A percentile compares a stretch with the other conserved stretches of the same genome.
These are phyloP conservation scores for Chouioia cunea DNA, from an alignment of 2,888 invertebrate species.

Conservation along the genomic window DNA sequence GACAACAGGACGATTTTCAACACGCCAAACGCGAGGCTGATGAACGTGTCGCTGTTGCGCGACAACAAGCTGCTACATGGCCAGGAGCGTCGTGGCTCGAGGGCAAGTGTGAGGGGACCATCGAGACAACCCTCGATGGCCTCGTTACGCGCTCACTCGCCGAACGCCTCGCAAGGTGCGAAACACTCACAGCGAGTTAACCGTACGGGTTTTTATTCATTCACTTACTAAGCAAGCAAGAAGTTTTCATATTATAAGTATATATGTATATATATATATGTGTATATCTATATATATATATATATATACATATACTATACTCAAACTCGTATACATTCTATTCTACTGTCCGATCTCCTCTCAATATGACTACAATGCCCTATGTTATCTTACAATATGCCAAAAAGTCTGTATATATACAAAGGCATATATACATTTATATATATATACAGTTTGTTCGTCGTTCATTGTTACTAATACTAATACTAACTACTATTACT, in stretches of 20 bases:
- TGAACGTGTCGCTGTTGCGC: conserved; percentile 88
- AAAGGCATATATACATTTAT: conserved; percentile 15
- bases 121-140: conserved; percentile 89
- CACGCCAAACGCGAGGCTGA: conserved; percentile 92
- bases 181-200: conserved; percentile 66
- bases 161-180: conserved; percentile 77
- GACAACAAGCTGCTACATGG: conserved; percentile 85
- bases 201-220: conserved; percentile 65
- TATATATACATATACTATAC: conserved; percentile 6
- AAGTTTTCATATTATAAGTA: conserved; percentile 45
- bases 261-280: conserved; percentile 10
- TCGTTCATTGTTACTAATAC: background rate
- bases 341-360: too few species aligned
- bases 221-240: conserved; percentile 65
- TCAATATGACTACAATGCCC: background rate
- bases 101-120: conserved; percentile 83
- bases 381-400: too few species aligned
- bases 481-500: background rate
- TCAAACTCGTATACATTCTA: background rate
- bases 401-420: conserved; percentile 4
- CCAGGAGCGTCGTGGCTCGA: conserved; percentile 83
- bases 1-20: conserved; percentile 94
- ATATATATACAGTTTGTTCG: conserved; percentile 1
- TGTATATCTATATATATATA: conserved; percentile 39
- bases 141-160: conserved; percentile 85